Evolutionary conservation across 2,113 vertebrate genomes (phyloP).

Genomic region (Hippopotamus amphibius): DNA sequence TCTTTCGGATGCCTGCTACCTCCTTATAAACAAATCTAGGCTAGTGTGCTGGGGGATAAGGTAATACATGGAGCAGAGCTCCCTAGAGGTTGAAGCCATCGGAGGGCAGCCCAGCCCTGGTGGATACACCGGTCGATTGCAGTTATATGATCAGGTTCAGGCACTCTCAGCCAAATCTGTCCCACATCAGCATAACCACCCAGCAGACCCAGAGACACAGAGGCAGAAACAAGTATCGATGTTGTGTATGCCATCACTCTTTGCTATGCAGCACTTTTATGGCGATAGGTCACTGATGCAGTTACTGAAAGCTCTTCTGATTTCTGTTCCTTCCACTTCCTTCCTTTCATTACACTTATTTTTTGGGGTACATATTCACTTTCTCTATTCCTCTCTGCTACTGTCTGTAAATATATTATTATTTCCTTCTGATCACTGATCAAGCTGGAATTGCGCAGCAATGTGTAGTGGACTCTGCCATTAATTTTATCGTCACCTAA

Average conservation of each 20-base stretch:
- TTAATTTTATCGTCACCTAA: not conserved
- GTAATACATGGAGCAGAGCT: too few relatives aligned
- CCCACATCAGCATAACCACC: not conserved
- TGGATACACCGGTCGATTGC: not conserved
- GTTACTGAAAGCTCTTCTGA: not conserved
- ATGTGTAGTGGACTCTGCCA: not conserved
- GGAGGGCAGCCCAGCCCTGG: not conserved
- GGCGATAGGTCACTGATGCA: not conserved
- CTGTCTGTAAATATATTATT: not conserved
- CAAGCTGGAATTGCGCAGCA: not conserved
- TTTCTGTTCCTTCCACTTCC: not conserved
- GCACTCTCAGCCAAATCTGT: not conserved
- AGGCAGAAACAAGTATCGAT: not conserved
- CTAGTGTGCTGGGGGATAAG: not conserved
- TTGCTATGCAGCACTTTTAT: not conserved
- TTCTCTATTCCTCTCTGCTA: not conserved
- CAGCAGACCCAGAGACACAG: not conserved
- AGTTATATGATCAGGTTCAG: not conserved
- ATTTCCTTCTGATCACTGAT: not conserved
- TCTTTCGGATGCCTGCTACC: not conserved
- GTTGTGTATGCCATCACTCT: not conserved
- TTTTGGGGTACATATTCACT: not conserved
- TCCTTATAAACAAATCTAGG: not conserved
- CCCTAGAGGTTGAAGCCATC: not conserved
- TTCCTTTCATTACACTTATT: not conserved